Conservation (phyloP, 2,113 vertebrate species). For the Lepus americanus region DNA sequence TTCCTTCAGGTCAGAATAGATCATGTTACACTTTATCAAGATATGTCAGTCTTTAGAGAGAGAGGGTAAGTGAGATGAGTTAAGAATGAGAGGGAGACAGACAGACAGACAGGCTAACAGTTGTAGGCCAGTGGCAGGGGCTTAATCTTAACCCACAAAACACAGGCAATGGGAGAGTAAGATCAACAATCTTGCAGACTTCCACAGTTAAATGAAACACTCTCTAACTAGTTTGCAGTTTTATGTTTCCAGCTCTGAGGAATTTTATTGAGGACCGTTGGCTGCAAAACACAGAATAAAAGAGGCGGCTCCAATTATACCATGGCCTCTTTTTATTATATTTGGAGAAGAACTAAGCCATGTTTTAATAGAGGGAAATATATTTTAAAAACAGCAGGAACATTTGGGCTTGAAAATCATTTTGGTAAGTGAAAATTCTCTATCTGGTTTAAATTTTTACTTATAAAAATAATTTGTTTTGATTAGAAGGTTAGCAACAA, state of each 20-base stretch:
- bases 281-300: conserved; percentile 71
- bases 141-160: conserved; percentile 10
- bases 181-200: conserved; percentile 15
- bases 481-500: conserved; percentile 57
- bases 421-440: conserved; percentile 69
- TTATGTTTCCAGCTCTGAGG: conserved; percentile 39
- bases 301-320: conserved; percentile 62
- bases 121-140: background rate
- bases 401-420: conserved; percentile 64
- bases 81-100: background rate
- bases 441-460: conserved; percentile 64
- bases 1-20: background rate
- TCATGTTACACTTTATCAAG: background rate
- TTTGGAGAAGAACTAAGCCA: conserved; percentile 60
- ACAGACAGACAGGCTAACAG: background rate
- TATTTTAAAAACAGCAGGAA: conserved; percentile 76
- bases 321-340: conserved; percentile 51
- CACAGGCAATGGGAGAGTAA: background rate
- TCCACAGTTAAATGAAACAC: conserved; percentile 33
- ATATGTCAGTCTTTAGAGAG: conserved; percentile 24
- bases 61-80: background rate
- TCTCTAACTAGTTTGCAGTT: conserved; percentile 49
- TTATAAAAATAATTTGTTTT: conserved; percentile 74
- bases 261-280: conserved; percentile 65
- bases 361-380: conserved; percentile 67